A percentile compares a stretch with the other conserved stretches of the same genome.
Conservation (phyloP, 2,888 invertebrate genomes). For the Brenthis daphne region DNA sequence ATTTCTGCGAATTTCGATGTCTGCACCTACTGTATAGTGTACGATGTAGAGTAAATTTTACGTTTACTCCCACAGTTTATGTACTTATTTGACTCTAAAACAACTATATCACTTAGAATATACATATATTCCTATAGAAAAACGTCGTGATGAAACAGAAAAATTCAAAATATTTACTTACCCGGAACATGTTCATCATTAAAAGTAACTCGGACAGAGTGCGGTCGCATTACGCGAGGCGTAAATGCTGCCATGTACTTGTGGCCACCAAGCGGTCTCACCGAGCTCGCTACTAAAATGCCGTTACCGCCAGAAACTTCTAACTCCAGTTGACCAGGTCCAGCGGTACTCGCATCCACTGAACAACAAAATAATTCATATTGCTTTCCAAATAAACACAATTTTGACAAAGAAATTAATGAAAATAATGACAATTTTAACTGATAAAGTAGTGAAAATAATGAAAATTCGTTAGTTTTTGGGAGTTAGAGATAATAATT, state of each 20-base stretch:
- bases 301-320: constrained; percentile 91
- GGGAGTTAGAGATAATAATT: no score
- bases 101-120: not conserved
- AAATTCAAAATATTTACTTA: constrained; percentile 73
- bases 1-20: no score
- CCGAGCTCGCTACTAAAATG: constrained; percentile 96
- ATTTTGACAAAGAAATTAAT: no score
- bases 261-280: constrained; percentile 94
- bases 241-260: constrained; percentile 96
- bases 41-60: no score
- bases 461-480: no score
- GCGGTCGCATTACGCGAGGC: constrained; percentile 92
- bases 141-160: not conserved
- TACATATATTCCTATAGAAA: not conserved
- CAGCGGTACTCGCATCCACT: constrained; percentile 98
- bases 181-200: constrained; percentile 95
- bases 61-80: no score
- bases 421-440: no score
- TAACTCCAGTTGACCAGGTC: constrained; percentile 97
- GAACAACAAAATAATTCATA: constrained; percentile 24
- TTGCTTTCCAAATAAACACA: not conserved
- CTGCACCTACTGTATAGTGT: no score
- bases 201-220: constrained; percentile 96
- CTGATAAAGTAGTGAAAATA: no score
- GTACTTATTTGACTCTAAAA: not conserved